phyloP scores from a whole-genome alignment of 2,113 vertebrate genomes.

The Apteryx mantelli region DNA sequence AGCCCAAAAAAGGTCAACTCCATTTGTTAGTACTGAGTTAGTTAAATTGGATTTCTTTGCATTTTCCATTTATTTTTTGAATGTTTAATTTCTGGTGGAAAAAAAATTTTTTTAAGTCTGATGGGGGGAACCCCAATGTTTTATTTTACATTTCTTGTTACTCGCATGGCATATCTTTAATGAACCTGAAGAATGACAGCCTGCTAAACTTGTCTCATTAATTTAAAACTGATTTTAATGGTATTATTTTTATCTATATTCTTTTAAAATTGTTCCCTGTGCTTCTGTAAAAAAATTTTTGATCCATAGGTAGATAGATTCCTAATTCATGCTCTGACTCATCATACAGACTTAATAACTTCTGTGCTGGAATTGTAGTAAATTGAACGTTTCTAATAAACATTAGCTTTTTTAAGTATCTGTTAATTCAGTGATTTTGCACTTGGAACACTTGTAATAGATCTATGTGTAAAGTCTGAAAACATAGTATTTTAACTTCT shows the following conservation, averaged over 20 bases:
- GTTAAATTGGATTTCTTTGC: background rate
- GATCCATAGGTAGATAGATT: constrained; percentile 12
- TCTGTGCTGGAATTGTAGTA: background rate
- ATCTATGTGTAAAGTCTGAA: accelerated
- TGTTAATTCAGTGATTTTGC: background rate
- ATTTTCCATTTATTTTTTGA: background rate
- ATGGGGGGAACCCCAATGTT: background rate
- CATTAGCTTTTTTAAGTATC: background rate
- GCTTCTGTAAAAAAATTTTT: background rate
- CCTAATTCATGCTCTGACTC: constrained; percentile 5
- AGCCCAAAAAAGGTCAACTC: background rate
- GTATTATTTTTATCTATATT: constrained; percentile 22
- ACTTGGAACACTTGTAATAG: background rate
- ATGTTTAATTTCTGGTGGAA: background rate
- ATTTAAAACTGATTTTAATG: background rate
- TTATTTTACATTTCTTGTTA: background rate
- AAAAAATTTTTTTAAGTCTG: background rate
- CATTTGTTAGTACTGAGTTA: background rate
- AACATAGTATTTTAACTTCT: background rate
- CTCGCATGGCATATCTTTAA: background rate
- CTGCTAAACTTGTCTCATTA: constrained; percentile 16
- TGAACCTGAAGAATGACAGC: background rate
- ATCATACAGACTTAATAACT: background rate
- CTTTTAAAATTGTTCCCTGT: constrained; percentile 22
- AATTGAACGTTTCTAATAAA: background rate